These are phyloP conservation scores for Xiphophorus couchianus DNA, from an alignment of 2,113 vertebrate genomes.

Conservation along the genomic window DNA sequence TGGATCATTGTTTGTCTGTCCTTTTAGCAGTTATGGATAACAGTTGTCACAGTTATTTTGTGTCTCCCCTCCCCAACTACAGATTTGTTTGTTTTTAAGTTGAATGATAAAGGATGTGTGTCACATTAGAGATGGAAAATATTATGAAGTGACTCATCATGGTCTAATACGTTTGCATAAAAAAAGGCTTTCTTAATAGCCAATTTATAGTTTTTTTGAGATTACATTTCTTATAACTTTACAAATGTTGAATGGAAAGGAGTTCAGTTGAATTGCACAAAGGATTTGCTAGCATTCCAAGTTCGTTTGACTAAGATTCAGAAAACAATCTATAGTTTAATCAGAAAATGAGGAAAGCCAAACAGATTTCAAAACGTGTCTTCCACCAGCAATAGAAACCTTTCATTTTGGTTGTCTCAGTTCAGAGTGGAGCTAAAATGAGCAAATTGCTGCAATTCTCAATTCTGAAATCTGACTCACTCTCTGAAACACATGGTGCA, in stretches of 20 bases:
- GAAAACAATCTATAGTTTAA: background rate
- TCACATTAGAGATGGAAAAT: too few species aligned
- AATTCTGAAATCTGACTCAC: constrained; percentile 1
- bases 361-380: background rate
- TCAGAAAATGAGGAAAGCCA: background rate
- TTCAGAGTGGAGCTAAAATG: background rate
- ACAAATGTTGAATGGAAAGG: background rate
- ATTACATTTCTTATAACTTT: background rate
- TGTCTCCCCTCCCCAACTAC: background rate
- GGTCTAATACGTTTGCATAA: background rate
- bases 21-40: background rate
- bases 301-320: background rate
- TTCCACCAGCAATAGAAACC: background rate
- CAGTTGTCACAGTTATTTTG: background rate
- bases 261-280: background rate
- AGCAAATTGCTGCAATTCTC: background rate
- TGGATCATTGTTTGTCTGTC: background rate
- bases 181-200: background rate
- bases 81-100: too few species aligned
- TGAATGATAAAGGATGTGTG: too few species aligned
- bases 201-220: background rate
- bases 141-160: too few species aligned
- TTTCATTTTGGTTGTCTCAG: background rate
- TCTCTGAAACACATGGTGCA: constrained; percentile 22
- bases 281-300: background rate